phyloP scores from a whole-genome alignment of 2,888 invertebrate genomes.

The Pristionchus maxplancki region DNA sequence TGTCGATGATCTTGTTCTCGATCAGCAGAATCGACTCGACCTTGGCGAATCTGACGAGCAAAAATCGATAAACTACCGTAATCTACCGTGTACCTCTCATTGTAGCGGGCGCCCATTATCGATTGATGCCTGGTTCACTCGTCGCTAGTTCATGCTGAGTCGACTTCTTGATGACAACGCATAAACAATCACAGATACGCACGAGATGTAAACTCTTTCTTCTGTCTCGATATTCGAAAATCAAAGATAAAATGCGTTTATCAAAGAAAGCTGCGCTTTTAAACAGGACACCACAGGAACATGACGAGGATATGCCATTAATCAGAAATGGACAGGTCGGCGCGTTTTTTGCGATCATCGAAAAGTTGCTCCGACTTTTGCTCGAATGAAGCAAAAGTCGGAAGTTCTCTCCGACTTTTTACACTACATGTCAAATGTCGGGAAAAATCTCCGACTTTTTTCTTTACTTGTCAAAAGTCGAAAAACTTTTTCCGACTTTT shows the following conservation, averaged over 20 bases:
- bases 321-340: too few relatives aligned
- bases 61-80: neutral
- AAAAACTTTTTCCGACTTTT: too few relatives aligned
- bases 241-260: neutral
- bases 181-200: neutral
- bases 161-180: neutral
- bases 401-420: too few relatives aligned
- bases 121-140: neutral
- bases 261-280: constrained; percentile 11
- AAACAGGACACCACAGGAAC: neutral
- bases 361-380: too few relatives aligned
- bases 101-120: constrained; percentile 52
- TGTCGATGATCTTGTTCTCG: constrained; percentile 65
- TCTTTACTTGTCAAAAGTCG: too few relatives aligned
- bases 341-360: too few relatives aligned
- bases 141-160: constrained; percentile 37
- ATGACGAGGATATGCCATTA: too few relatives aligned
- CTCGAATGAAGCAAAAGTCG: too few relatives aligned
- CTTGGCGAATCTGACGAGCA: constrained; percentile 60
- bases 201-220: neutral
- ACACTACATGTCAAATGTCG: too few relatives aligned
- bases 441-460: too few relatives aligned
- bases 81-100: constrained; percentile 51
- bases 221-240: neutral
- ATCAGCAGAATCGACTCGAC: constrained; percentile 73